Base-by-base conservation (phyloP, 23 tunicate genomes). In the Trididemnum nubilum region DNA sequence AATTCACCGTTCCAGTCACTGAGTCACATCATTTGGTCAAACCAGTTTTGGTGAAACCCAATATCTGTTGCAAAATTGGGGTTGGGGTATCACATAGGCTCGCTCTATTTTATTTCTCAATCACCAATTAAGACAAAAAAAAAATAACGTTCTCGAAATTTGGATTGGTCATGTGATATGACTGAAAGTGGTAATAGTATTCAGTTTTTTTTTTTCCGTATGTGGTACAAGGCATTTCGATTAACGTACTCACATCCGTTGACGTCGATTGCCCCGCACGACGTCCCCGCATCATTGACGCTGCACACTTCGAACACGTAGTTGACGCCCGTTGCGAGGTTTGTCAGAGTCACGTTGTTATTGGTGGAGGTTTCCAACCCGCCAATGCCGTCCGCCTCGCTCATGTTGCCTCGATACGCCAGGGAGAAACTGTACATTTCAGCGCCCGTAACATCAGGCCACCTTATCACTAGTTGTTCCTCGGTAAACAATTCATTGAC, bases 181-280 rank as follows among this genome's bases (percentile, higher is more conserved):
- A n/a, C n/a, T n/a, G n/a, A n/a, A n/a, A n/a, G n/a, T n/a, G n/a
- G n/a, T n/a, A n/a, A n/a, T n/a, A n/a, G n/a, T n/a, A n/a, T n/a
- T n/a, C n/a, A n/a, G n/a, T n/a, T n/a, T n/a, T n/a, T n/a, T n/a
- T n/a, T n/a, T n/a, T n/a, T n/a, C n/a, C n/a, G n/a, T n/a, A n/a
- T n/a, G n/a, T n/a, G n/a, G n/a, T n/a, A n/a, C n/a, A n/a, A n/a
- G n/a, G n/a, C n/a, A n/a, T n/a, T n/a, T n/a, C n/a, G n/a, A n/a
- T n/a, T n/a, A n/a, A n/a, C n/a, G n/a, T 36, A 36, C 79, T 73
- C 28, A 73, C 79, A 73, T 73, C 79, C 79, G 24, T 40, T 73
- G 4, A 73, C 79, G 26, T 4, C 28, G 12, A 73, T 9, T 37
- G 15, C 9, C 2, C 32, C 26, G 60, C 79, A 73, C 4, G 79